A percentile compares a stretch with the other conserved stretches of the same genome.
These are phyloP conservation scores for Scatophagus argus DNA, from an alignment of 2,113 vertebrate genomes.

Conservation along the genomic window DNA sequence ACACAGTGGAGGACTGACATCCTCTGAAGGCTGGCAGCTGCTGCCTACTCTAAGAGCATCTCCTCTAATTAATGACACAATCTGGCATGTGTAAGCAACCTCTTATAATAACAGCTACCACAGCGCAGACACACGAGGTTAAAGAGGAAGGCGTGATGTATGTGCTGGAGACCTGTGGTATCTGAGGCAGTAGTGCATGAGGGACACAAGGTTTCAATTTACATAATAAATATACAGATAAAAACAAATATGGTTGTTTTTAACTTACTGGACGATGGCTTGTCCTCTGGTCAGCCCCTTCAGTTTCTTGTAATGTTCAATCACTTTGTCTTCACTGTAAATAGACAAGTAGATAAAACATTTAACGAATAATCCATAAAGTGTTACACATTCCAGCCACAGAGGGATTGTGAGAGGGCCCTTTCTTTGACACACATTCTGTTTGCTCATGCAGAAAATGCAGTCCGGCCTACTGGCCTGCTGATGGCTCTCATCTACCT, in stretches of 20 bases:
- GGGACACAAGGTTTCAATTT: not conserved
- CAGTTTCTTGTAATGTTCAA: constrained; percentile 92
- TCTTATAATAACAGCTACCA: constrained; percentile 42
- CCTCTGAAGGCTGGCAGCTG: constrained; percentile 35
- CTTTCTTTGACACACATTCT: constrained; percentile 59
- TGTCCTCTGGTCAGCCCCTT: constrained; percentile 95
- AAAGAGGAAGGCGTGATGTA: constrained; percentile 3
- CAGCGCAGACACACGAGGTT: constrained; percentile 3
- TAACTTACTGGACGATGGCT: constrained; percentile 95
- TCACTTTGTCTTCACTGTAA: constrained; percentile 94
- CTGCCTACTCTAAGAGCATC: constrained; percentile 47
- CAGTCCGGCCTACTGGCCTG: constrained; percentile 72
- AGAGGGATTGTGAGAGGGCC: constrained; percentile 48
- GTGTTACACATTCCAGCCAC: constrained; percentile 47
- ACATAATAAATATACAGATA: not conserved
- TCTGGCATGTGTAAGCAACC: constrained; percentile 56
- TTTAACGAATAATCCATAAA: constrained; percentile 67
- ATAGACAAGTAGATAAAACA: constrained; percentile 61
- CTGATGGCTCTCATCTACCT: constrained; percentile 65
- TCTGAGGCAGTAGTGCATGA: not conserved
- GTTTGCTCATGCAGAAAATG: constrained; percentile 80
- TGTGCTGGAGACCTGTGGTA: not conserved
- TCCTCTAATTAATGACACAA: constrained; percentile 71
- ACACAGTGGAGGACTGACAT: constrained; percentile 41
- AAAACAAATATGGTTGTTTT: not conserved